A percentile compares a stretch with the other conserved stretches of the same genome.
phyloP scores from a whole-genome alignment of 2,113 vertebrate genomes.

The Miniopterus natalensis region DNA sequence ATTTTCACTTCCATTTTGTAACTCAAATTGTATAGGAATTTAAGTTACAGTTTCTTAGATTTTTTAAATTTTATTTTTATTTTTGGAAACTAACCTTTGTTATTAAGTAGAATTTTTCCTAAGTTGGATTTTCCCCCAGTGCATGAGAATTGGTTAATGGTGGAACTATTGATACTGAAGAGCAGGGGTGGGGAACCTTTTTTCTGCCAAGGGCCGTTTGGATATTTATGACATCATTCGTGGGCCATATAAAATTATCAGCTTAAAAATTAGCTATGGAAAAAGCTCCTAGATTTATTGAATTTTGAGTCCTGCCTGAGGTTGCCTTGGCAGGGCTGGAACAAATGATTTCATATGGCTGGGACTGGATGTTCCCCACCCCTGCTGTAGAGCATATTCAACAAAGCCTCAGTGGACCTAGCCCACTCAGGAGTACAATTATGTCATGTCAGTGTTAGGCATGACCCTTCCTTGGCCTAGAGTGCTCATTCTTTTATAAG shows the following conservation, averaged over 20 bases:
- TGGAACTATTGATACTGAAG: background rate
- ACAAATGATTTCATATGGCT: too few species aligned
- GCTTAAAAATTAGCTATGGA: too few species aligned
- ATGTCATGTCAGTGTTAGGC: background rate
- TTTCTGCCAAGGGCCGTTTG: too few species aligned
- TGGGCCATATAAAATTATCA: too few species aligned
- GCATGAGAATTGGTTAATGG: background rate
- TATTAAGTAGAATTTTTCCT: conserved; percentile 45
- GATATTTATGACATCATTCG: too few species aligned
- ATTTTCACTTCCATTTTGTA: conserved; percentile 36
- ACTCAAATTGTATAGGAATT: background rate
- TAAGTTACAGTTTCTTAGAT: background rate
- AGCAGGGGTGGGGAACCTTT: too few species aligned
- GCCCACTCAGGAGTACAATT: background rate
- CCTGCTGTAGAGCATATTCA: background rate
- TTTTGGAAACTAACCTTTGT: background rate
- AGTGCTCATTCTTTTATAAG: background rate
- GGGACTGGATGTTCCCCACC: too few species aligned
- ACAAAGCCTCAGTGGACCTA: background rate
- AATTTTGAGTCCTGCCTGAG: too few species aligned
- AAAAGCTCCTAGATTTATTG: too few species aligned
- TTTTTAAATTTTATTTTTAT: background rate
- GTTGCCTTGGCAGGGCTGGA: too few species aligned
- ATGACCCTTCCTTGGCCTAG: background rate
- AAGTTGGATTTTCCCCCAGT: background rate